Evolutionary conservation across 2,113 vertebrate species (phyloP), one percentile per base, ranked within the genome.

Genomic region (Microcebus murinus): DNA sequence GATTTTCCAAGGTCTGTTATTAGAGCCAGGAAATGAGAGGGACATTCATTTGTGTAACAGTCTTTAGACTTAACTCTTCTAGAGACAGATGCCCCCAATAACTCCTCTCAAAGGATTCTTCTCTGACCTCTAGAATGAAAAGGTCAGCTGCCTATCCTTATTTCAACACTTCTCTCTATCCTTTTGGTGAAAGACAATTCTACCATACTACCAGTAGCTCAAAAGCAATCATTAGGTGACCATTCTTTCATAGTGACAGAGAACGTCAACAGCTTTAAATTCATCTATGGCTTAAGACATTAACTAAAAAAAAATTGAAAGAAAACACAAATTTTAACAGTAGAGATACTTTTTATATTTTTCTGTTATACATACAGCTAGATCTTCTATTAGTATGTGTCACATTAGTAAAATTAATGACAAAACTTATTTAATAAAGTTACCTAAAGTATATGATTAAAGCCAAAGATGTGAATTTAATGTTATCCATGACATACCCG

Each of bases 381-480:
- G 70, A 67, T 96, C 39, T 83, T 96, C 20, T 73, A 74, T 8
- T 27, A 61, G 29, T 9, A 81, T 65, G 21, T 61, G 3, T 36
- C 67, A 63, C 45, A 55, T 90, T 87, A 71, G 23, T 79, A 94
- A 95, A 94, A 94, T 71, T 48, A 86, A 65, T 70, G 34, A 90
- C 45, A 88, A 84, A 90, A 90, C 12, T 5, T 89, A 77, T 79
- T 97, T n/a, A 77, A 48, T 61, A 81, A 80, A 93, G 14, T 94
- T 87, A 89, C 29, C 27, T 85, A 87, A 73, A 76, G 67, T 74
- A 57, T 3, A 80, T 57, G 68, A 96, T 36, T 45, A 94, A 87
- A 85, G 63, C 7, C 15, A 84, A 55, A n/a, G 17, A 93, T 21
- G 70, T 67, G 27, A 82, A 68, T 88, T 96, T 84, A 91, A 70